Conservation (phyloP, 2,113 vertebrate species). For the Pelecanus crispus region DNA sequence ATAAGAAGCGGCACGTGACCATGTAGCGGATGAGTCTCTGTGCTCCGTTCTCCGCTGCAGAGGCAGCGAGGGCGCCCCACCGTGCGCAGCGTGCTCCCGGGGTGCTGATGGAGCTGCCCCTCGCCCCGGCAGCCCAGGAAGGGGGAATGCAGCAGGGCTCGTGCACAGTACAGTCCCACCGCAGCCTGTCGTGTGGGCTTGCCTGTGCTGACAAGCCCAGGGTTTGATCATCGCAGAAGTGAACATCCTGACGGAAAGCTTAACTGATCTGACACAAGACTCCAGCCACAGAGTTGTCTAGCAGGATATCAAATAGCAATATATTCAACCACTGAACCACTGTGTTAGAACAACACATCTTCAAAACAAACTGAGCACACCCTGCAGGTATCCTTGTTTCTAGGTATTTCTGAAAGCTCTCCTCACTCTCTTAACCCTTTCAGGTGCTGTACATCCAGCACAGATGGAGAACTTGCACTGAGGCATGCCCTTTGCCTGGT, state of each 20-base stretch:
- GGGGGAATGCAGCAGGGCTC: accelerated
- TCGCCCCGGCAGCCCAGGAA: neutral
- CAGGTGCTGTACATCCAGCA: neutral
- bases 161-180: neutral
- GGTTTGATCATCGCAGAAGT: neutral
- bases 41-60: accelerated
- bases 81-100: accelerated
- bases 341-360: neutral
- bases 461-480: neutral
- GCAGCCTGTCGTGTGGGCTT: neutral
- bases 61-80: accelerated
- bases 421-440: neutral
- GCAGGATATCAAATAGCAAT: neutral
- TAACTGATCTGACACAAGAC: neutral
- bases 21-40: accelerated
- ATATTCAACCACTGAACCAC: neutral
- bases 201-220: neutral
- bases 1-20: neutral
- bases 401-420: neutral
- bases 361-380: neutral
- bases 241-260: neutral
- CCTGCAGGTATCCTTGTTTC: neutral
- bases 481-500: neutral
- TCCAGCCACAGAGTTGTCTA: neutral
- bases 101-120: neutral